Base-by-base conservation (phyloP, 1,140 invertebrate genomes). In the Gonioctena quinquepunctata region DNA sequence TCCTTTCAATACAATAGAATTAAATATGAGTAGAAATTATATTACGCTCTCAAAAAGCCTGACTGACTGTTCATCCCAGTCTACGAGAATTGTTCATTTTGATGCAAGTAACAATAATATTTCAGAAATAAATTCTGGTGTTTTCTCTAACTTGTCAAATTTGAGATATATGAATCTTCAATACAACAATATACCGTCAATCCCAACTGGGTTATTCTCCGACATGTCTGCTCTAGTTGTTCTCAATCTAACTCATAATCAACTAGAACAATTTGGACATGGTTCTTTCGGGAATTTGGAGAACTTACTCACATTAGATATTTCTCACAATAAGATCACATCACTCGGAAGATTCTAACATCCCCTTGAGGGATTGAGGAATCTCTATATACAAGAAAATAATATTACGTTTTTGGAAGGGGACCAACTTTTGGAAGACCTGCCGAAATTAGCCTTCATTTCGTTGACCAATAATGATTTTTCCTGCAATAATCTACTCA, bases 201-300 rank as follows among this genome's bases (percentile, higher is more conserved):
- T 65, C 25, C 22, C 63, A n/a, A 26, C n/a, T 25, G 42, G 22
- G 3, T 7, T 65, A 19, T 65, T 65, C 21, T 42, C 49, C 3
- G 49, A 65, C 18, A 50, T 65, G 18, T 18, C 4, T 16, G 0
- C 23, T 1, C 26, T 65, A n/a, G 8, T 16, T 16, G 21, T 16
- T 54, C 16, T 65, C 13, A 65, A 65, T 26, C 16, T 65, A 25
- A 52, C 63, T 11, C 26, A 50, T 18, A 65, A 65, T 18, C 21
- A 65, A 52, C 7, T 65, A 11, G 19, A 22, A 25, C n/a, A 25
- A 7, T 65, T 65, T 5, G 11, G 26, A 21, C 33, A 65, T 18
- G 63, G 63, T n/a, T n/a, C 21, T 18, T 52, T 65, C 23, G 63
- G 54, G 1, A 25, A 28, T 27, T n/a, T 65, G 49, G 22, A 25